phyloP scores from a whole-genome alignment of 1,140 invertebrate species.

The Drosophila auraria region DNA sequence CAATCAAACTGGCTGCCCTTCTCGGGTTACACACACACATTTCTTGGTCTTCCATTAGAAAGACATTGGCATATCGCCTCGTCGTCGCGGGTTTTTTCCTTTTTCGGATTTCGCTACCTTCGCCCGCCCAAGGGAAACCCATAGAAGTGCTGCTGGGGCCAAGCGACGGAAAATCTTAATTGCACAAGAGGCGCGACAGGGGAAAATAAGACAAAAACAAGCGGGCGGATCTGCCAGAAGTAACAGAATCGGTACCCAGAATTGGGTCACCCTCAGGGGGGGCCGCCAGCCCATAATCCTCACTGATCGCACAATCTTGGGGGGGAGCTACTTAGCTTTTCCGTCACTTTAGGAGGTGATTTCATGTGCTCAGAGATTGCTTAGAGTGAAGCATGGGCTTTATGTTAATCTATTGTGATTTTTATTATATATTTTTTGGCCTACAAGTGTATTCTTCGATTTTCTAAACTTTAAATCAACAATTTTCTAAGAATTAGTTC shows the following conservation, averaged over 20 bases:
- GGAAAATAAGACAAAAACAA: constrained; percentile 7
- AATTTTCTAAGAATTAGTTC: not conserved
- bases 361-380: not conserved
- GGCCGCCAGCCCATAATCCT: not conserved
- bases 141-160: constrained; percentile 64
- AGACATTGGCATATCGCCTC: constrained; percentile 70
- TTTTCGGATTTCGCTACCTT: constrained; percentile 45
- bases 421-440: not conserved
- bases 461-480: too few relatives aligned
- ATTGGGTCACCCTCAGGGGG: constrained; percentile 6
- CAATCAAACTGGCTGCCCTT: constrained; percentile 64
- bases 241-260: constrained; percentile 1
- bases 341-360: not conserved
- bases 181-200: constrained; percentile 50
- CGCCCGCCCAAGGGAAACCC: constrained; percentile 54
- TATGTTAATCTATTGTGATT: not conserved
- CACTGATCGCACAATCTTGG: constrained; percentile 1
- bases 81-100: constrained; percentile 27
- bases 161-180: constrained; percentile 62
- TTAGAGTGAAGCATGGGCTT: not conserved
- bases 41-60: constrained; percentile 83
- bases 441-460: too few relatives aligned
- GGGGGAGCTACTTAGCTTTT: too few relatives aligned
- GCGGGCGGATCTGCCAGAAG: constrained; percentile 16
- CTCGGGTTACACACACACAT: constrained; percentile 65